These are phyloP conservation scores for Enoplosus armatus DNA, from an alignment of 2,797 vertebrate genomes.

Conservation along the genomic window DNA sequence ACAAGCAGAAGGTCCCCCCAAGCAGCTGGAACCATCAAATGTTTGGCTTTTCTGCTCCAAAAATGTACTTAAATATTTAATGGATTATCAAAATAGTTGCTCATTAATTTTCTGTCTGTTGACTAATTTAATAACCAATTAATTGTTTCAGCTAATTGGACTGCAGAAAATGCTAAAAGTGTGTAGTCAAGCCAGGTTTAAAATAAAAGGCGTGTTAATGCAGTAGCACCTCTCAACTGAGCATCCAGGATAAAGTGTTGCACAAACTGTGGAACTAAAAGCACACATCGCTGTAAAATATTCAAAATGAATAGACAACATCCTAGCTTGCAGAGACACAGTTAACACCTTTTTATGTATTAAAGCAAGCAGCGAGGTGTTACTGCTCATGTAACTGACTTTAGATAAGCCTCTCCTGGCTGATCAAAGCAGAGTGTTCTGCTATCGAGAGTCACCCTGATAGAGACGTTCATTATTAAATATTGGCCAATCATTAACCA, in stretches of 20 bases:
- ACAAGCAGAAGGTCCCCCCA: not conserved
- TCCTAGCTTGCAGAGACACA: not conserved
- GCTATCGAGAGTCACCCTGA: slow-evolving; percentile 5
- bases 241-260: slow-evolving; percentile 19
- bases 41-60: not conserved
- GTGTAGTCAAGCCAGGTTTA: slow-evolving; percentile 28
- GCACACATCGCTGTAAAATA: slow-evolving; percentile 24
- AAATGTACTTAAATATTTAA: not conserved
- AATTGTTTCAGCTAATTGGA: not conserved
- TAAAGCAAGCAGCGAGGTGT: slow-evolving; percentile 6
- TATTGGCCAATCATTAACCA: slow-evolving; percentile 51
- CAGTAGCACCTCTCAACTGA: slow-evolving; percentile 18
- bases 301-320: slow-evolving; percentile 37
- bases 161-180: not conserved
- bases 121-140: not conserved
- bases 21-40: not conserved
- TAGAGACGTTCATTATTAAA: slow-evolving; percentile 19
- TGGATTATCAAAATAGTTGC: not conserved
- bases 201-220: slow-evolving; percentile 23
- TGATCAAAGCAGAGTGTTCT: slow-evolving; percentile 27
- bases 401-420: slow-evolving; percentile 9
- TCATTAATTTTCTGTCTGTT: not conserved
- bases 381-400: not conserved
- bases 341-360: slow-evolving; percentile 10
- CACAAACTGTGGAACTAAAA: slow-evolving; percentile 32